phyloP scores from a whole-genome alignment of 1,140 invertebrate species.

The Zaprionus ghesquierei region DNA sequence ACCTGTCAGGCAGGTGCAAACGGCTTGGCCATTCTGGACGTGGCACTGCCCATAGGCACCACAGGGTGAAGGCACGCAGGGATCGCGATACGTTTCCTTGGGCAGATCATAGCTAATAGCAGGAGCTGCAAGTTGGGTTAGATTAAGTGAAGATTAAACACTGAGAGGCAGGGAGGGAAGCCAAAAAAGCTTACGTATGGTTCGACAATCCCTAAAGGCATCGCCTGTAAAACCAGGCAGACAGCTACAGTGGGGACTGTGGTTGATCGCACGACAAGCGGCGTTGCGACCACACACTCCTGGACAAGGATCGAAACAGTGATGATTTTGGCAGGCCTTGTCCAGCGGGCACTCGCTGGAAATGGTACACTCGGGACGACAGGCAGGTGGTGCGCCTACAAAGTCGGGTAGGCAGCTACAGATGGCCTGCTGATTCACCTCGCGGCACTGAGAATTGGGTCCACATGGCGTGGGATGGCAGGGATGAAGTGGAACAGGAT shows the following conservation, averaged over 20 bases:
- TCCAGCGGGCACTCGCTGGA: conserved; percentile 91
- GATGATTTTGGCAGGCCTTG: conserved; percentile 91
- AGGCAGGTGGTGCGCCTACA: conserved; percentile 89
- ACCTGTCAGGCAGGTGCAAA: conserved; percentile 89
- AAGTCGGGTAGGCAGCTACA: conserved; percentile 91
- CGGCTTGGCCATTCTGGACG: conserved; percentile 86
- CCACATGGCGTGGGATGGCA: conserved; percentile 91
- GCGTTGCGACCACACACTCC: conserved; percentile 91
- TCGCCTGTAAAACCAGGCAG: conserved; percentile 90
- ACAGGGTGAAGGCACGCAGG: conserved; percentile 90
- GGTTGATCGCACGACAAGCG: conserved; percentile 91
- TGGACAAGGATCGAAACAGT: conserved; percentile 92
- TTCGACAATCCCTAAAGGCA: conserved; percentile 89
- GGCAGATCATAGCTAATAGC: conserved; percentile 52
- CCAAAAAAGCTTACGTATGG: conserved; percentile 83
- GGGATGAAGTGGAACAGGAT: conserved; percentile 83
- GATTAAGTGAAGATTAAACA: neutral
- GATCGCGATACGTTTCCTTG: conserved; percentile 86
- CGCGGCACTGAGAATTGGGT: conserved; percentile 89
- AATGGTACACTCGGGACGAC: conserved; percentile 91
- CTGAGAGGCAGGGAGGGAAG: too few species aligned
- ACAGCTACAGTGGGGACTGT: conserved; percentile 92
- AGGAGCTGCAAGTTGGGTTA: conserved; percentile 40
- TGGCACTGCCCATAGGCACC: conserved; percentile 91
- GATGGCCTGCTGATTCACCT: conserved; percentile 88